Conservation (phyloP, 2,113 vertebrate species). For the Siniperca knerii region DNA sequence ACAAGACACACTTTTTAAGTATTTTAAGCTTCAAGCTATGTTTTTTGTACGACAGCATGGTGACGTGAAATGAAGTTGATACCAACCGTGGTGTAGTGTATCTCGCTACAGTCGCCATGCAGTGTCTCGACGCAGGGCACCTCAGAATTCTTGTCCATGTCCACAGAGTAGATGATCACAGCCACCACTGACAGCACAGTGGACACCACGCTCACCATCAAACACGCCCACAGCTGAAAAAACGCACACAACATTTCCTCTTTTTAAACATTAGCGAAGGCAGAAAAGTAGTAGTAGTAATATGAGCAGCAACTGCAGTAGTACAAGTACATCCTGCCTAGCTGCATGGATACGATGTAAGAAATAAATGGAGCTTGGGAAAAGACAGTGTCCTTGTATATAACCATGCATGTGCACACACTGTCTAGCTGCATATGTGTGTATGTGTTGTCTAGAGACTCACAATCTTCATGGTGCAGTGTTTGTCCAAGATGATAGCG, state of each 20-base stretch:
- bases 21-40: background rate
- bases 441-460: constrained; percentile 56
- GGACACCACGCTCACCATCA: constrained; percentile 51
- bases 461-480: constrained; percentile 71
- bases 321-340: no score
- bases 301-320: background rate
- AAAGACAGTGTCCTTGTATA: background rate
- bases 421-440: background rate
- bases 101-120: rapidly evolving
- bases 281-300: background rate
- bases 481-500: constrained; percentile 76
- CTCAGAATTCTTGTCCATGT: constrained; percentile 58
- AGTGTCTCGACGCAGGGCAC: background rate
- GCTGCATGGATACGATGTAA: no score
- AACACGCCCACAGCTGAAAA: constrained; percentile 68
- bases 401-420: background rate
- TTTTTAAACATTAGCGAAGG: background rate
- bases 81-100: constrained; percentile 58
- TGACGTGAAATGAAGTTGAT: background rate
- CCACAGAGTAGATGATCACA: constrained; percentile 77
- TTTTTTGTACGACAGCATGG: background rate
- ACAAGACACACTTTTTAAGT: background rate
- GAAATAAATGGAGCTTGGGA: background rate
- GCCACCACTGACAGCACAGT: constrained; percentile 71
- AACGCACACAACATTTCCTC: background rate